These are phyloP conservation scores for Drosophila niveifrons DNA, from an alignment of 2,888 invertebrate genomes.

Conservation along the genomic window DNA sequence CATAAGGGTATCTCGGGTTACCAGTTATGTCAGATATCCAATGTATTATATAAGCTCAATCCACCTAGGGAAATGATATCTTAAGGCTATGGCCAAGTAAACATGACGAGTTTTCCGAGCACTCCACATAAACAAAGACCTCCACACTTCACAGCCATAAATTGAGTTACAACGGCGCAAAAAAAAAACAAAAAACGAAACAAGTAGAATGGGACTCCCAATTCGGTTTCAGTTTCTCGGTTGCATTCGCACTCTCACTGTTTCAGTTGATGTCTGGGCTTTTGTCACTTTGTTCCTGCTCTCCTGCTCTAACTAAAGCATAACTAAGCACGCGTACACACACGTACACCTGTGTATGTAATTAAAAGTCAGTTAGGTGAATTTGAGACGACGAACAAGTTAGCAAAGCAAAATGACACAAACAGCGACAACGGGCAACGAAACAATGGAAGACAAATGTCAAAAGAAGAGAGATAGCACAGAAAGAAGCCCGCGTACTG, in stretches of 20 bases:
- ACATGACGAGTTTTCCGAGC: conserved; percentile 55
- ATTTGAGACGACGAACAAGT: conserved; percentile 61
- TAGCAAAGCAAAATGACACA: conserved; percentile 59
- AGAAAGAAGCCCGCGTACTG: conserved; percentile 13
- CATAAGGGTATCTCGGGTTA: background rate
- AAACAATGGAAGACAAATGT: conserved; percentile 24
- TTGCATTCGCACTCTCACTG: background rate
- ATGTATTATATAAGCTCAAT: conserved; percentile 5
- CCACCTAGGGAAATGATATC: conserved; percentile 6
- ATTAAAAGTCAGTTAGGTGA: conserved; percentile 72
- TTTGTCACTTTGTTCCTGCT: conserved; percentile 51
- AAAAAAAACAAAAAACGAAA: background rate
- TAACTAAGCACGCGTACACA: background rate
- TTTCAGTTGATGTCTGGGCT: conserved; percentile 23
- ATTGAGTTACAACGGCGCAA: conserved; percentile 63
- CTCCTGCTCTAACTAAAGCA: background rate
- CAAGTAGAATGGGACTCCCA: conserved; percentile 56
- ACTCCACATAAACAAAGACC: conserved; percentile 12
- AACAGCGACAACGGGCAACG: conserved; percentile 17
- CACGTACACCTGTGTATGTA: conserved; percentile 30
- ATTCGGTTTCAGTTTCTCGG: conserved; percentile 42
- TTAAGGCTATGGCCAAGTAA: conserved; percentile 28
- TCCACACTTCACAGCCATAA: conserved; percentile 52
- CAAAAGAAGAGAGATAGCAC: conserved; percentile 7
- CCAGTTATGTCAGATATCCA: conserved; percentile 1